A percentile compares a stretch with the other conserved stretches of the same genome.
These are phyloP conservation scores for Somateria mollissima DNA, from an alignment of 2,797 vertebrate species.

Conservation along the genomic window DNA sequence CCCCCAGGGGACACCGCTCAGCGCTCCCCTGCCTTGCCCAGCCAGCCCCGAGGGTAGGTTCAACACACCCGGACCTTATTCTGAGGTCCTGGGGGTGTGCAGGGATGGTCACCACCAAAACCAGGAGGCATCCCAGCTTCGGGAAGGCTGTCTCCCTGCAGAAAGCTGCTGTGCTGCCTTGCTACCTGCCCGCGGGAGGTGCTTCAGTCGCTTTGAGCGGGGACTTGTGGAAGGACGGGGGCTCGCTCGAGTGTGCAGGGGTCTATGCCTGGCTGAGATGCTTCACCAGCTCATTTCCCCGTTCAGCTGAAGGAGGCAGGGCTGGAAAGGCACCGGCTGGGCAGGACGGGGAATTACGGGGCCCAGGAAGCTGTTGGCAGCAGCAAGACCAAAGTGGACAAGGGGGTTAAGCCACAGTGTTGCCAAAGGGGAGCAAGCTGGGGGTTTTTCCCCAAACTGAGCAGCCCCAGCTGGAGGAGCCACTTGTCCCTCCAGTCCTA, in stretches of 20 bases:
- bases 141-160: neutral
- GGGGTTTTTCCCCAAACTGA: too few species aligned
- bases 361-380: neutral
- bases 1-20: fast-evolving
- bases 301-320: neutral
- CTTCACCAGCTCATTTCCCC: too few species aligned
- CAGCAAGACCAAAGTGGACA: neutral
- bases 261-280: too few species aligned
- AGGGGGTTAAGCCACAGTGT: neutral
- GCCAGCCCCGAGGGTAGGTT: fast-evolving
- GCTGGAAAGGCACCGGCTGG: neutral
- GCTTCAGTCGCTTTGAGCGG: neutral
- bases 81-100: neutral
- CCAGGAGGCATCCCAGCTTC: fast-evolving
- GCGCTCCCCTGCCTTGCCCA: neutral
- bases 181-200: neutral
- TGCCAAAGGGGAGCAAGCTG: too few species aligned
- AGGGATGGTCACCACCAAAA: neutral
- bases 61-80: neutral
- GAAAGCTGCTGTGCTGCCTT: neutral
- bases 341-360: too few species aligned
- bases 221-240: too few species aligned
- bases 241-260: too few species aligned
- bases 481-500: fast-evolving
- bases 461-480: neutral